Evolutionary conservation across 1,140 invertebrate genomes (phyloP), one percentile per base, ranked within the genome.

Genomic region (Micrasema minimum): DNA sequence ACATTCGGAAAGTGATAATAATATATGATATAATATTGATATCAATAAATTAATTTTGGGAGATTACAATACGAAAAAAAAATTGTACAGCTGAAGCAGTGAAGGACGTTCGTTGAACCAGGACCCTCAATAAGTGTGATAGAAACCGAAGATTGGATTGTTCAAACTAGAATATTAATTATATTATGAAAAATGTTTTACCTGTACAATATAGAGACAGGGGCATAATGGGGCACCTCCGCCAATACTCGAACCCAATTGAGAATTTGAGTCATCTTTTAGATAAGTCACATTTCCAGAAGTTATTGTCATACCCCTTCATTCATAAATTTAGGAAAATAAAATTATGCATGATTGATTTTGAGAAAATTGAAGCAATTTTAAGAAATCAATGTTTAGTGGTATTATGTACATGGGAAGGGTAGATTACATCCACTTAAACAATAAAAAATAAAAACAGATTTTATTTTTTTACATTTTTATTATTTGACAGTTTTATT

Each of bases 161-260:
- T n/a, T n/a, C n/a, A n/a, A n/a, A n/a, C n/a, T n/a, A n/a, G n/a
- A n/a, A n/a, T n/a, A n/a, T n/a, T n/a, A n/a, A n/a, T n/a, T n/a
- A n/a, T n/a, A n/a, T n/a, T n/a, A 31, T 31, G 7, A 31, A 31
- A 31, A 31, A 7, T 4, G 2, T 31, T n/a, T 69, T 59, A 98
- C 93, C 89, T 96, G 90, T 11, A 99, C 97, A 76, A 99, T 96
- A 81, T 99, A 99, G 0, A 99, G 84, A 81, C 97, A 99, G 0
- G 96, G 97, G 82, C 98, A 99, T 51, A 95, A 86, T 0, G 97
- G 96, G 0, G 96, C 94, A 55, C 98, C 97, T 10, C 96, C 96
- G 2, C 97, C 97, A 71, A 99, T 99, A 80, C 95, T 98, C 66
- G 99, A 99, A 1, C 98, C 97, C 76, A 99, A 98, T 16, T 99